Evolutionary conservation across 2,113 vertebrate genomes (phyloP).

Genomic region (Entelurus aequoreus): DNA sequence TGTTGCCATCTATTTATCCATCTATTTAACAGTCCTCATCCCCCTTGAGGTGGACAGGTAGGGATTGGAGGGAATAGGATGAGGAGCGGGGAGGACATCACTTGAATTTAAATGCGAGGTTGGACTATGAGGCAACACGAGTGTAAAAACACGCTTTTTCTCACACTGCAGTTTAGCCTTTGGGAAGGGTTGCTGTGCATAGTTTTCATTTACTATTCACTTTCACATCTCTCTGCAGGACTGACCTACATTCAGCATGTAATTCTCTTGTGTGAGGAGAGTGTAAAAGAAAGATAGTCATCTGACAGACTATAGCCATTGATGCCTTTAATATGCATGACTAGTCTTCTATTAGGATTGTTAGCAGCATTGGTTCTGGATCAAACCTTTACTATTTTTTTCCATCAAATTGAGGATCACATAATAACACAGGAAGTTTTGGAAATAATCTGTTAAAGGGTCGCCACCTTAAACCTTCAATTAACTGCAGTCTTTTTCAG

Average conservation of each 20-base stretch:
- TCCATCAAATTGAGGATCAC: no score
- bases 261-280: slow-evolving; percentile 5
- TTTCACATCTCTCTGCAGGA: slow-evolving; percentile 58
- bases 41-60: slow-evolving; percentile 5
- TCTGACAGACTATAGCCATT: slow-evolving; percentile 10
- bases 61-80: not conserved
- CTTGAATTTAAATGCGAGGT: slow-evolving; percentile 15
- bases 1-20: slow-evolving; percentile 12
- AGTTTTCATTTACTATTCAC: slow-evolving; percentile 67
- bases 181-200: slow-evolving; percentile 29
- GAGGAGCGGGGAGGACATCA: not conserved
- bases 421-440: no score
- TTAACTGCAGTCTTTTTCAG: no score
- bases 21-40: slow-evolving; percentile 11
- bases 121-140: not conserved
- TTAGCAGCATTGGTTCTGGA: no score
- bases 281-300: slow-evolving; percentile 17
- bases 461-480: no score
- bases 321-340: no score
- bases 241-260: slow-evolving; percentile 64
- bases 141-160: not conserved
- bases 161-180: slow-evolving; percentile 31
- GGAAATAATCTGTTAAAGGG: no score
- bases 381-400: no score
- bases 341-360: no score